Evolutionary conservation across 2,797 vertebrate species (phyloP), one percentile per base, ranked within the genome.

Genomic region (Pelodytes ibericus): DNA sequence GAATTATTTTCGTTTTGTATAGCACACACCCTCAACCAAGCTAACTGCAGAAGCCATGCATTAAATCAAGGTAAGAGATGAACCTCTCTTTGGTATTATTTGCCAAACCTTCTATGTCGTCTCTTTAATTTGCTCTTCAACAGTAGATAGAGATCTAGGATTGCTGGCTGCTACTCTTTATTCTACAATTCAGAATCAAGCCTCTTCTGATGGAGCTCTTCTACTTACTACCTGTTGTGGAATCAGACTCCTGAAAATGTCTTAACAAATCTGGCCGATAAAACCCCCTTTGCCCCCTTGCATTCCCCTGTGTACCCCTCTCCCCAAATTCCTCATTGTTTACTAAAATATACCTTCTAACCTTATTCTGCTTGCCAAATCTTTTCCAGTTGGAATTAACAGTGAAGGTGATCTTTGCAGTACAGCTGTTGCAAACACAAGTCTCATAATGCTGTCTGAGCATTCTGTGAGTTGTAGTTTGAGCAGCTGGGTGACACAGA

Each of bases 181-280:
- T 60, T 60, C 57, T 62, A 30, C 29, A 72, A 68, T 36, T 58
- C 29, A 72, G 44, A 56, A 26, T 25, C 30, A 47, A 70, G 33
- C 76, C 33, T 39, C 18, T 39, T 76, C 73, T 68, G 64, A 41
- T 79, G 30, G 36, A 62, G 56, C 71, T 56, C 51, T 41, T 25
- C 41, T 36, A 5, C 58, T 68, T 79, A 62, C 76, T 73, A 79
- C 76, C 76, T 79, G 76, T 79, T 79, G 76, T 72, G 74, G 26
- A 70, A 53, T 56, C 76, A 79, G 69, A 44, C 36, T 44, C 18
- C 16, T 25, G 49, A 16, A 72, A 72, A 71, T 69, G 30, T 75
- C 65, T 56, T 62, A 69, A 75, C 67, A 63, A 69, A 76, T 71
- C 44, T 58, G 18, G 2, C 59, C 71, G 67, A 71, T 64, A 75